Conservation (phyloP, 1,140 invertebrate genomes). For the Varroa destructor region DNA sequence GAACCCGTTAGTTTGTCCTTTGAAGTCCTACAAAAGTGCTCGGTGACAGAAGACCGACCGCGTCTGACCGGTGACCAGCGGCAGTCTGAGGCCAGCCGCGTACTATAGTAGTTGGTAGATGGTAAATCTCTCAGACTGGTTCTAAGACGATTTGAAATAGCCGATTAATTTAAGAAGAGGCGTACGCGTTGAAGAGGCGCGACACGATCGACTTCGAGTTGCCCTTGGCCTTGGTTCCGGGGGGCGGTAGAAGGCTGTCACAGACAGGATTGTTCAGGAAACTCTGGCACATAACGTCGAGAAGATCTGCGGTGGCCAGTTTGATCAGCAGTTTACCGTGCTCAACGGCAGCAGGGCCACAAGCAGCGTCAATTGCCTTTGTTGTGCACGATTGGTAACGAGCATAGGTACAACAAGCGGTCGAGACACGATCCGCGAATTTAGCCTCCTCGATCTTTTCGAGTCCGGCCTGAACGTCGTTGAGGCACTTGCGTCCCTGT, state of each 20-base stretch:
- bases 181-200: conserved; percentile 25
- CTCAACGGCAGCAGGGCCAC: neutral
- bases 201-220: conserved; percentile 28
- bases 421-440: conserved; percentile 26
- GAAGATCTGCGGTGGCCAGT: conserved; percentile 3
- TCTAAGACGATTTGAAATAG: too few species aligned
- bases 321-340: conserved; percentile 9
- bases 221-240: conserved; percentile 19
- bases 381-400: conserved; percentile 31
- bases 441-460: conserved; percentile 20
- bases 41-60: too few species aligned
- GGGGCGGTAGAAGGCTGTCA: conserved; percentile 14
- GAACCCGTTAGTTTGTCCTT: too few species aligned
- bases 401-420: conserved; percentile 31
- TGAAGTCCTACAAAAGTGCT: too few species aligned
- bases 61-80: too few species aligned
- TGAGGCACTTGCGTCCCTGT: conserved; percentile 25
- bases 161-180: neutral
- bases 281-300: conserved; percentile 18
- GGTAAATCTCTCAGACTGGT: too few species aligned
- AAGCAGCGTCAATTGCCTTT: conserved; percentile 13
- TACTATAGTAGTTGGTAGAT: too few species aligned
- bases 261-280: conserved; percentile 23
- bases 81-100: too few species aligned
- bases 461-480: conserved; percentile 26